Evolutionary conservation across 2,797 vertebrate species (phyloP), one percentile per base, ranked within the genome.

Genomic region (Chiloscyllium punctatum): DNA sequence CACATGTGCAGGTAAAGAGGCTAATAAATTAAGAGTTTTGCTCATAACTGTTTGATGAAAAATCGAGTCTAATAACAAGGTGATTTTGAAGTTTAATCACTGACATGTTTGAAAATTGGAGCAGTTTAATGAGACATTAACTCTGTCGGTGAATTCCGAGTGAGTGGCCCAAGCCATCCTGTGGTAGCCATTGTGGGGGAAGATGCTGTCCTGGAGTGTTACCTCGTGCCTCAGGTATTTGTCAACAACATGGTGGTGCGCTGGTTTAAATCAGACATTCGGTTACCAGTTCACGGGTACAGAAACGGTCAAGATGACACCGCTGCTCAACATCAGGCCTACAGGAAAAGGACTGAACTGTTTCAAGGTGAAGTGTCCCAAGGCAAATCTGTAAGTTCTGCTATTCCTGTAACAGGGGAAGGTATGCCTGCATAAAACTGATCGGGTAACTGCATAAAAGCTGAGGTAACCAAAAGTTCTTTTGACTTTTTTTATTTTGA

Each of bases 171-270:
- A 16, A 11, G 0, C 1, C 9, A 30, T 5, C 92, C 71, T 66
- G 6, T 96, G 57, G 5, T 57, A 51, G 95, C 95, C 23, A 37
- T 13, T 79, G 72, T 69, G 15, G 96, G 96, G 48, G 27, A 94
- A 66, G 96, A 96, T 13, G 18, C 95, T 13, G 1, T 96, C 42
- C 71, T 96, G 95, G 91, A 95, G 21, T 96, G 96, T 87, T 84
- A 74, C 21, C 69, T 96, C 68, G 18, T 86, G 42, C 94, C 96
- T 48, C 48, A 23, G 7, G 42, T 37, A 71, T 95, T 37, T 33
- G 95, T 69, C 74, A 95, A 53, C 79, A 71, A 72, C 0, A 84
- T 96, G 96, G 96, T 42, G 77, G 95, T 96, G 33, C 33, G 68
- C 16, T 96, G 96, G 96, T 16, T 90, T 5, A 88, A 42, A 82